Conservation (phyloP, 2,797 vertebrate genomes). For the Mastacembelus armatus region DNA sequence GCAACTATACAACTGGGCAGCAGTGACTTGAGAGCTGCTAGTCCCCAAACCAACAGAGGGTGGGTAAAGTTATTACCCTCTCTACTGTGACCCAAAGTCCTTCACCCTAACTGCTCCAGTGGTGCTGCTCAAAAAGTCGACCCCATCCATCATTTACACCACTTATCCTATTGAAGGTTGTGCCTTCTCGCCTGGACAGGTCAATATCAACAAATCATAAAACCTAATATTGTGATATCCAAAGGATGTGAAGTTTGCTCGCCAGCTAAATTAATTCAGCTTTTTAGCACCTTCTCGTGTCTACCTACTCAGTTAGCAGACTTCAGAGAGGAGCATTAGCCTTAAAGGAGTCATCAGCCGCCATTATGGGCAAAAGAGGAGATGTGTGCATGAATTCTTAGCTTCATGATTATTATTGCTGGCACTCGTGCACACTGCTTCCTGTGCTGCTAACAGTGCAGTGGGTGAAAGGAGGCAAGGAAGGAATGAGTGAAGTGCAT, state of each 20-base stretch:
- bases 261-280: conserved; percentile 8
- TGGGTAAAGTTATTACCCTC: too few species aligned
- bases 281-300: conserved; percentile 19
- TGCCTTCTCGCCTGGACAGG: too few species aligned
- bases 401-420: conserved; percentile 78
- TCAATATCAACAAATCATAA: too few species aligned
- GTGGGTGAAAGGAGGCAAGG: conserved; percentile 28
- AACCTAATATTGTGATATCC: too few species aligned
- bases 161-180: too few species aligned
- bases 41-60: too few species aligned
- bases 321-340: conserved; percentile 47
- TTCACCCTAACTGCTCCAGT: too few species aligned
- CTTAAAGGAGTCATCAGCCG: conserved; percentile 61
- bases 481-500: conserved; percentile 25
- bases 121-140: too few species aligned
- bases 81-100: too few species aligned
- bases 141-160: too few species aligned
- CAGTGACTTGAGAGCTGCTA: too few species aligned
- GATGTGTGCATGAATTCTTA: conserved; percentile 65
- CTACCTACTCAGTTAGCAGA: conserved; percentile 45
- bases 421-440: conserved; percentile 55
- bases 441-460: conserved; percentile 38
- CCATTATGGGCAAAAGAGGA: conserved; percentile 65
- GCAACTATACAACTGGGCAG: too few species aligned
- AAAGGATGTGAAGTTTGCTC: neutral